A percentile compares a stretch with the other conserved stretches of the same genome.
Evolutionary conservation across 2,113 vertebrate species (phyloP).

Genomic region (Aphyosemion australe): DNA sequence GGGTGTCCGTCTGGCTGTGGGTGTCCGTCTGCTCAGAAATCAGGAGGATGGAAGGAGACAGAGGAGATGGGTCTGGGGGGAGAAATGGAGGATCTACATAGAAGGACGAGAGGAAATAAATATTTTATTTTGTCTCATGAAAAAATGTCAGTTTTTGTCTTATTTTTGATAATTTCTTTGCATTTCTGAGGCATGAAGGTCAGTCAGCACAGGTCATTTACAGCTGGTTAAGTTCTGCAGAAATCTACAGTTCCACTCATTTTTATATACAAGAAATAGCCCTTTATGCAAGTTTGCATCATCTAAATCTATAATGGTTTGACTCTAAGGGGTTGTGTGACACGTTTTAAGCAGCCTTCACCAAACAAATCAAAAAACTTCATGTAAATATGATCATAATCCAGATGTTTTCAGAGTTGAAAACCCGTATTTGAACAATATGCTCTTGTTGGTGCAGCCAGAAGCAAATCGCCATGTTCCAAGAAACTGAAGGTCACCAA

Average conservation of each 20-base stretch:
- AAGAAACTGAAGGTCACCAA: conserved; percentile 28
- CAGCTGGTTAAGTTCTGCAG: no score
- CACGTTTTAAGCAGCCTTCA: not conserved
- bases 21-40: conserved; percentile 10
- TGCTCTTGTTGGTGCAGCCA: conserved; percentile 1
- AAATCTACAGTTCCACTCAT: no score
- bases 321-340: conserved; percentile 3
- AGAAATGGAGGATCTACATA: not conserved
- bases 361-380: conserved; percentile 1
- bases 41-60: conserved; percentile 23
- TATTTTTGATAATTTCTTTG: no score
- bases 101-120: no score
- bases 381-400: not conserved
- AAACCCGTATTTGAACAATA: conserved; percentile 3
- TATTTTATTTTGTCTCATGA: no score
- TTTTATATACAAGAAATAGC: conserved; percentile 1
- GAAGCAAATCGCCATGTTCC: not conserved
- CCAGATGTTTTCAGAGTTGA: not conserved
- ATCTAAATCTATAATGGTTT: conserved; percentile 6
- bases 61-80: not conserved
- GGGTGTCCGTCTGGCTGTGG: not conserved
- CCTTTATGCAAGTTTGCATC: conserved; percentile 16
- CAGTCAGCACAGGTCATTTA: no score
- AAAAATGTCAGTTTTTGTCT: no score
- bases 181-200: not conserved